Conservation (phyloP, 92 coral and sea anemone species). For the Porites divaricata region DNA sequence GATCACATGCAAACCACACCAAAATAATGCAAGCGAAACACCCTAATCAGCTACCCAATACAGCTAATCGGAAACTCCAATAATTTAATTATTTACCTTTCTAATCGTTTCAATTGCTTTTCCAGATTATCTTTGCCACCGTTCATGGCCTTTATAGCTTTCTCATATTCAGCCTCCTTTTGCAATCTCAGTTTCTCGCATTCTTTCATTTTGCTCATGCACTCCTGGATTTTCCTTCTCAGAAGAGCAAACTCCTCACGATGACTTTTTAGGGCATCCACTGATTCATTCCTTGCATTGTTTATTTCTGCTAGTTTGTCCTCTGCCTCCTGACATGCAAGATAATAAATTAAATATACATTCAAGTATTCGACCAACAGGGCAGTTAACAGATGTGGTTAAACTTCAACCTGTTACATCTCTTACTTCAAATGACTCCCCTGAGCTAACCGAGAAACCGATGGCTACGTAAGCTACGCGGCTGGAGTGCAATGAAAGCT, state of each 20-base stretch:
- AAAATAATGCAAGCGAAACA: no score
- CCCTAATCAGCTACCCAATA: no score
- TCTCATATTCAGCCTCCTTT: slow-evolving; percentile 35
- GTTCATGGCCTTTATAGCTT: background rate
- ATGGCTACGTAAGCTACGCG: no score
- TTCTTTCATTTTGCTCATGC: slow-evolving; percentile 46
- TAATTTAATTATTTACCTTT: slow-evolving; percentile 7
- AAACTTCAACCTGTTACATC: no score
- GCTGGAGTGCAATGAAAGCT: no score
- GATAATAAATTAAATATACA: background rate
- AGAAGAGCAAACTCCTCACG: slow-evolving; percentile 67
- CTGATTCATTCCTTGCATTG: slow-evolving; percentile 69
- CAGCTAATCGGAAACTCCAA: background rate
- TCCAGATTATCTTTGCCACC: slow-evolving; percentile 12
- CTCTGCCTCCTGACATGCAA: slow-evolving; percentile 55
- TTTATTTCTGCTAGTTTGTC: slow-evolving; percentile 66
- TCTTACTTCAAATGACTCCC: no score
- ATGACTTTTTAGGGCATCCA: slow-evolving; percentile 70
- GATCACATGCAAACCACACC: no score
- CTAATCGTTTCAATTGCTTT: slow-evolving; percentile 14
- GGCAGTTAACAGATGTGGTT: no score
- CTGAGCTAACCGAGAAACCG: no score
- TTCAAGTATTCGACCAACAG: background rate
- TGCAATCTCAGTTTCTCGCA: slow-evolving; percentile 34
- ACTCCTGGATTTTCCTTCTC: slow-evolving; percentile 59